These are phyloP conservation scores for Scolopax bukidnonensis DNA, from an alignment of 2,797 vertebrate genomes.

Conservation along the genomic window DNA sequence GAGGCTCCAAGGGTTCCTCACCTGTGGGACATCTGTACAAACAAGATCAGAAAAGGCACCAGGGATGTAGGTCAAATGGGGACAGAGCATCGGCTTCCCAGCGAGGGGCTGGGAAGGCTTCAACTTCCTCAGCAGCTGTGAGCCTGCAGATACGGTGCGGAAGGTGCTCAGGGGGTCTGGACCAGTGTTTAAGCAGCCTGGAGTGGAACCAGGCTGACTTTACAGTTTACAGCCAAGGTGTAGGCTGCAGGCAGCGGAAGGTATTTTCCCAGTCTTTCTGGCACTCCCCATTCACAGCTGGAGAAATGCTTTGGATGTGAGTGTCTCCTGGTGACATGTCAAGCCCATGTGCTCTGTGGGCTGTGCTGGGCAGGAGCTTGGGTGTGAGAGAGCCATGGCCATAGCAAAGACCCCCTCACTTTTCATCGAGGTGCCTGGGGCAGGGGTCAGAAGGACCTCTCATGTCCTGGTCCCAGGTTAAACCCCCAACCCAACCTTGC, in stretches of 20 bases:
- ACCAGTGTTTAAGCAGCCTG: not conserved
- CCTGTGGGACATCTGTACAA: not conserved
- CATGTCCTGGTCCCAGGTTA: not conserved
- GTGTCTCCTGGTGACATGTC: not conserved
- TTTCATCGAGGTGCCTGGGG: not conserved
- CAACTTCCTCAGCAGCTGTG: conserved; percentile 50
- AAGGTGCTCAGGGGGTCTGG: not conserved
- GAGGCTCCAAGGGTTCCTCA: not conserved
- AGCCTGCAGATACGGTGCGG: not conserved
- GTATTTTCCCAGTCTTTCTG: conserved; percentile 46
- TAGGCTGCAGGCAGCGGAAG: not conserved
- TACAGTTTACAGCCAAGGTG: not conserved
- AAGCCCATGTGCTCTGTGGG: not conserved
- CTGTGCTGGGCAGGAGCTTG: rapidly evolving
- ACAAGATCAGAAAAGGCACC: not conserved
- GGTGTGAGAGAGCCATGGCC: rapidly evolving
- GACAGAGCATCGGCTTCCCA: conserved; percentile 35
- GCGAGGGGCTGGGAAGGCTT: not conserved
- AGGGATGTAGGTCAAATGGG: not conserved
- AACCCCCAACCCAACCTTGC: rapidly evolving
- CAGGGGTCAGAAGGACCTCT: not conserved
- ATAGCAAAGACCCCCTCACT: not conserved
- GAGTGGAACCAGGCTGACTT: not conserved
- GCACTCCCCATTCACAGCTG: not conserved
- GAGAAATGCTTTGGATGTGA: not conserved